Conservation (phyloP, 1,140 invertebrate species). For the Ceratoteleas bidentatus region DNA sequence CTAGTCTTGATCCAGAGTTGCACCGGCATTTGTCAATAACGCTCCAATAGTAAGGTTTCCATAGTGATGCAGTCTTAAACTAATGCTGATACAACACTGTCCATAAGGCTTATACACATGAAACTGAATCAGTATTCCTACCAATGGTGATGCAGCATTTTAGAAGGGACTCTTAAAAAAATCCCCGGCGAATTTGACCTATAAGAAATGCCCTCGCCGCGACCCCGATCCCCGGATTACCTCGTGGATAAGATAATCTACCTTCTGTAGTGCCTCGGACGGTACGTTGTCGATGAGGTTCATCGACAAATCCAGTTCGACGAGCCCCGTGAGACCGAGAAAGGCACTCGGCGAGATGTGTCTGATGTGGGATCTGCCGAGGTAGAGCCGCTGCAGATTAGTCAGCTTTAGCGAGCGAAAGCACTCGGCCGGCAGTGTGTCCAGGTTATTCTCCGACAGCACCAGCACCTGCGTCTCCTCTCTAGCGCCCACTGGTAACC, state of each 20-base stretch:
- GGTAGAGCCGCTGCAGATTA: conserved; percentile 93
- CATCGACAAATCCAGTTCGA: conserved; percentile 92
- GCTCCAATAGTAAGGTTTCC: no score
- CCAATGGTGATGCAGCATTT: no score
- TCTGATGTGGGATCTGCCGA: conserved; percentile 88
- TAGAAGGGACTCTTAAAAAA: no score
- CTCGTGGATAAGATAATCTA: conserved; percentile 6
- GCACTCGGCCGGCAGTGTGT: conserved; percentile 87
- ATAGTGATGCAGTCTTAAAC: no score
- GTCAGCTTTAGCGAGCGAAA: conserved; percentile 89
- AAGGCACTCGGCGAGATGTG: conserved; percentile 90
- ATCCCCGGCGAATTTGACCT: no score
- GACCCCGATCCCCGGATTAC: neutral
- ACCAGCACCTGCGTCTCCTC: conserved; percentile 94
- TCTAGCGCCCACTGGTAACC: conserved; percentile 90
- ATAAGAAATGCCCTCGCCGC: no score
- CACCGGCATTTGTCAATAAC: no score
- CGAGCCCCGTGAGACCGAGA: conserved; percentile 91
- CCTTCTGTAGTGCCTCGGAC: conserved; percentile 84
- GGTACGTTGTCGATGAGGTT: conserved; percentile 90
- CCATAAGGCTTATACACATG: no score
- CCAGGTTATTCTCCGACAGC: conserved; percentile 90
- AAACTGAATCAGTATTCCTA: no score
- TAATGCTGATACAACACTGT: no score
- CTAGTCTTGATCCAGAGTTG: no score